Evolutionary conservation across 2,797 vertebrate species (phyloP), one percentile per base, ranked within the genome.

Genomic region (Pseudochirops cupreus): DNA sequence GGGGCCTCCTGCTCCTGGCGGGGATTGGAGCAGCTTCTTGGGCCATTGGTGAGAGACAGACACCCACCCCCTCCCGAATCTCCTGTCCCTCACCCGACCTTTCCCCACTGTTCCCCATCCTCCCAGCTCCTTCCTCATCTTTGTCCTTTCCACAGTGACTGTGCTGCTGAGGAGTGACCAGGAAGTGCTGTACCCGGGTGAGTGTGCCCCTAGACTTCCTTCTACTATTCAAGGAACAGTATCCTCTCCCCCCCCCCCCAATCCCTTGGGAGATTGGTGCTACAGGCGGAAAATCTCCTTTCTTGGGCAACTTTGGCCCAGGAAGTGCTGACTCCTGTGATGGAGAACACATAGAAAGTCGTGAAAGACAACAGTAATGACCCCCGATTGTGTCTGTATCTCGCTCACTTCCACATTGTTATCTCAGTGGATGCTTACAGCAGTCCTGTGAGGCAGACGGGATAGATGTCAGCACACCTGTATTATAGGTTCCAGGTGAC

Each of bases 21-120:
- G 99, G 99, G 96, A 98, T 99, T 2, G 99, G 99, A 98, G 99
- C 99, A 2, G 99, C 99, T 0, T 98, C 99, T 97, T 99, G 99
- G 99, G 99, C 99, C 96, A 97, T 99, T 96, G 99, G 99, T 99
- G 98, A 99, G 99, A 92, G 3, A 26, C 46, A 5, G 0, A 31
- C 46, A 4, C 33, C 95, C 92, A 62, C 91, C 53, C 74, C 91
- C 0, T 39, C 59, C 57, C 28, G 9, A 9, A 28, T 55, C 55
- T 95, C 93, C 82, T 31, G 58, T 7, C 50, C 95, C 54, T 82
- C n/a, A 39, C 52, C 56, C 11, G 29, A 13, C 74, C 91, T 56
- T 90, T 31, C 31, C 59, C 67, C 12, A 10, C 4, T 0, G n/a
- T 53, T 57, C 29, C 55, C 90, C 14, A 58, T 52, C 13, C 92